Evolutionary conservation across 2,888 invertebrate genomes (phyloP).

Genomic region (Platycheirus rosarum): DNA sequence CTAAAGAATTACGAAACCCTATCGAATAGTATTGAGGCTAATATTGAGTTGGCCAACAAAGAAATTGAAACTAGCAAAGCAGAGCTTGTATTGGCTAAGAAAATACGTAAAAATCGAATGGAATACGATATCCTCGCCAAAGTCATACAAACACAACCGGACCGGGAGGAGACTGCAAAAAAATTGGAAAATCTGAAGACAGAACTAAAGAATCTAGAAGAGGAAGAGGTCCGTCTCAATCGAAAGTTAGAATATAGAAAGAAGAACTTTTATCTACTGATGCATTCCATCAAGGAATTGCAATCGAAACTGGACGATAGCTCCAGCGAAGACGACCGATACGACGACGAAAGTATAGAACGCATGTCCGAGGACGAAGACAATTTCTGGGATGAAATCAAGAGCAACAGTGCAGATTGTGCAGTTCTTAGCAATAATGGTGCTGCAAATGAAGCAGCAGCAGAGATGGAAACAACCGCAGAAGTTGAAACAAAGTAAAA

Average conservation of each 20-base stretch:
- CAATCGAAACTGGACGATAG: conserved; percentile 90
- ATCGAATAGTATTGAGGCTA: conserved; percentile 89
- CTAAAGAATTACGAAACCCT: conserved; percentile 91
- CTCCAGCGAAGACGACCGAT: conserved; percentile 84
- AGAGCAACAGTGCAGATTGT: conserved; percentile 42
- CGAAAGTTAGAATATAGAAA: conserved; percentile 91
- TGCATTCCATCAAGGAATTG: conserved; percentile 93
- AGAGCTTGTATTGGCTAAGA: conserved; percentile 91
- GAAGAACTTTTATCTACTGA: conserved; percentile 94
- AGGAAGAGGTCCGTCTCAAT: conserved; percentile 88
- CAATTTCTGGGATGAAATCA: conserved; percentile 67
- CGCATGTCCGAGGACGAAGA: conserved; percentile 68
- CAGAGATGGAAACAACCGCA: conserved; percentile 16
- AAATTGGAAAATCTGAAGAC: conserved; percentile 88
- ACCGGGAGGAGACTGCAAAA: conserved; percentile 90
- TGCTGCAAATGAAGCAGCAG: background rate
- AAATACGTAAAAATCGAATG: conserved; percentile 93
- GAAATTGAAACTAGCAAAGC: conserved; percentile 92
- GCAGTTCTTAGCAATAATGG: conserved; percentile 25
- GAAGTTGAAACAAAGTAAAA: conserved; percentile 16
- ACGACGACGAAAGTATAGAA: conserved; percentile 80
- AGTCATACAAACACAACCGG: conserved; percentile 94
- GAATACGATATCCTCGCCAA: conserved; percentile 97
- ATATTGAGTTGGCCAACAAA: conserved; percentile 90
- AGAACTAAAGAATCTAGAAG: conserved; percentile 88